These are phyloP conservation scores for Leptogaster cylindrica DNA, from an alignment of 2,888 invertebrate genomes.

Conservation along the genomic window DNA sequence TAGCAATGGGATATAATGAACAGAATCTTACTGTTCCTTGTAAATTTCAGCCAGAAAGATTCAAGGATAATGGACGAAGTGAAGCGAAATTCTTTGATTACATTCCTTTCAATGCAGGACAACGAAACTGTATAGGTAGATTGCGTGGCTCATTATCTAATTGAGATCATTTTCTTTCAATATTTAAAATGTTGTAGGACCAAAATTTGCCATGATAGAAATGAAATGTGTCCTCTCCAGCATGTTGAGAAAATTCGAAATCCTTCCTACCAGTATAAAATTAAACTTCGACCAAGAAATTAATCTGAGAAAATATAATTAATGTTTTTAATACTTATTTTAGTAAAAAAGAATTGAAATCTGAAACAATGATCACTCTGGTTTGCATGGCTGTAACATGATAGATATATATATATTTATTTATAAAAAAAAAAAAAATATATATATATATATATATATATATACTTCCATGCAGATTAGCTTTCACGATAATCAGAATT, in stretches of 20 bases:
- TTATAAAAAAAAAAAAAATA: no score
- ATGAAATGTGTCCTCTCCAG: slow-evolving; percentile 65
- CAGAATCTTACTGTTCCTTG: slow-evolving; percentile 55
- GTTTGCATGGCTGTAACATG: no score
- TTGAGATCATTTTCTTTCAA: slow-evolving; percentile 49
- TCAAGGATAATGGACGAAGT: slow-evolving; percentile 57
- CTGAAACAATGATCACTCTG: no score
- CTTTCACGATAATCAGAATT: no score
- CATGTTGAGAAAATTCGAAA: slow-evolving; percentile 63
- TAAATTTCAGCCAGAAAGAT: slow-evolving; percentile 64
- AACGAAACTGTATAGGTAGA: slow-evolving; percentile 67
- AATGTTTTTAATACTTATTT: no score
- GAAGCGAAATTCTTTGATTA: slow-evolving; percentile 64
- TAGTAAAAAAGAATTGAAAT: no score
- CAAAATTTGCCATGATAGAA: slow-evolving; percentile 65
- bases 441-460: no score
- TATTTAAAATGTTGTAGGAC: slow-evolving; percentile 54
- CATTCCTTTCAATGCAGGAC: slow-evolving; percentile 70
- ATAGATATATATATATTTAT: no score
- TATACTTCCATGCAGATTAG: no score
- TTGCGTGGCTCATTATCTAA: no score
- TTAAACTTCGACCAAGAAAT: no score
- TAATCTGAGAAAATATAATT: no score
- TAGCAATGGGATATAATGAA: slow-evolving; percentile 56
- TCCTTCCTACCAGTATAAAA: slow-evolving; percentile 55